phyloP scores from a whole-genome alignment of 2,888 invertebrate species.

The Physocephala rufipes region DNA sequence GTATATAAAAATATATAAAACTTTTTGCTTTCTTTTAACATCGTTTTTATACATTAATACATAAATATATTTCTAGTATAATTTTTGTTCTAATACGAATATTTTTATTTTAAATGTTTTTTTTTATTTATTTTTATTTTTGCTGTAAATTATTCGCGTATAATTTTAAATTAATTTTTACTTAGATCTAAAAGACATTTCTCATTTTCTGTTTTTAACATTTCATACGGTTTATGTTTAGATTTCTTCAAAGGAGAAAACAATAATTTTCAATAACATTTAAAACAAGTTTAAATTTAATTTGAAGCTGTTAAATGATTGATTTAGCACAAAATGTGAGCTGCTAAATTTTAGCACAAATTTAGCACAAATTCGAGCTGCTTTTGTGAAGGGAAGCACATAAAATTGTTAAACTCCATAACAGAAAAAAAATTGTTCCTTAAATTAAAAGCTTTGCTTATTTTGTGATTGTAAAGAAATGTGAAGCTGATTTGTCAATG shows the following conservation, averaged over 20 bases:
- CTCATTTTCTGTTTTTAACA: slow-evolving; percentile 19
- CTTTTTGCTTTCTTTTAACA: slow-evolving; percentile 16
- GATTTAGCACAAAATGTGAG: not conserved
- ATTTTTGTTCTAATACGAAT: slow-evolving; percentile 13
- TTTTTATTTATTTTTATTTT: slow-evolving; percentile 16
- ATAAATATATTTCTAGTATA: slow-evolving; percentile 25
- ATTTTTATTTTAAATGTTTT: slow-evolving; percentile 5
- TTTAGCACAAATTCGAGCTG: slow-evolving; percentile 23
- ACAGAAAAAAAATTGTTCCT: slow-evolving; percentile 2
- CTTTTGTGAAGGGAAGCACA: slow-evolving; percentile 26
- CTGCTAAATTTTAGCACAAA: slow-evolving; percentile 1
- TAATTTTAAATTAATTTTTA: slow-evolving; percentile 28
- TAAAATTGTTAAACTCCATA: not conserved
- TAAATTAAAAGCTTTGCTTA: slow-evolving; percentile 31
- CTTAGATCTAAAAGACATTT: slow-evolving; percentile 31
- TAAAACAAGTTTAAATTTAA: slow-evolving; percentile 20
- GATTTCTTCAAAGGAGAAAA: slow-evolving; percentile 12
- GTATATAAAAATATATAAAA: slow-evolving; percentile 41
- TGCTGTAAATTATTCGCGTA: slow-evolving; percentile 10
- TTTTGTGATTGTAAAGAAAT: slow-evolving; percentile 6
- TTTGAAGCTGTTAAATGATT: not conserved
- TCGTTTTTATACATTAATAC: slow-evolving; percentile 33
- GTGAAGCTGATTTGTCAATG: no score
- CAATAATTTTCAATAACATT: slow-evolving; percentile 18
- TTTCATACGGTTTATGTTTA: slow-evolving; percentile 15